Evolutionary conservation across 2,888 invertebrate species (phyloP).

Genomic region (Ypsolopha scabrella): DNA sequence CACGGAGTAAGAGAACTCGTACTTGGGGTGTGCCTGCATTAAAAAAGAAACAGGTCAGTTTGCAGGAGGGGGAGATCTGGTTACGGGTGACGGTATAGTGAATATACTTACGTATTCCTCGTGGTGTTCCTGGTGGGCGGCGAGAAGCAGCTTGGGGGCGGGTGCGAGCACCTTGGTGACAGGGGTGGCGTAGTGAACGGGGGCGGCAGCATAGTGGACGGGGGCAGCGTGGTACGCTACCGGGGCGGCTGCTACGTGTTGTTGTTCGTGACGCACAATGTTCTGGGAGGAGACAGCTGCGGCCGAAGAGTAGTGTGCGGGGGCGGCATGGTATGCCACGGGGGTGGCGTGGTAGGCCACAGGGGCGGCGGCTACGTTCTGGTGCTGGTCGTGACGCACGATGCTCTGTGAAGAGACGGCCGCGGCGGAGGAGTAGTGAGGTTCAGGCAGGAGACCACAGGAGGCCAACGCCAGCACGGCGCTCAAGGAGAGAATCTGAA

Average conservation of each 20-base stretch:
- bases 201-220: constrained; percentile 20
- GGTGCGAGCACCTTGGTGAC: constrained; percentile 17
- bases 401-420: constrained; percentile 41
- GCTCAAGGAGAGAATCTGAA: constrained; percentile 16
- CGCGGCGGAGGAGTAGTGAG: constrained; percentile 6
- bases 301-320: constrained; percentile 5
- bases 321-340: constrained; percentile 20
- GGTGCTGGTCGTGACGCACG: constrained; percentile 26
- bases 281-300: constrained; percentile 36
- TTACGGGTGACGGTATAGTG: background rate
- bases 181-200: constrained; percentile 14
- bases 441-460: constrained; percentile 7
- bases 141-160: background rate
- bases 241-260: background rate
- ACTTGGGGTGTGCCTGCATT: constrained; percentile 48
- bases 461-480: constrained; percentile 21
- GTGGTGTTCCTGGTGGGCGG: constrained; percentile 5
- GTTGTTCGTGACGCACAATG: constrained; percentile 31
- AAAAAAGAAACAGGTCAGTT: background rate
- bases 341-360: constrained; percentile 11
- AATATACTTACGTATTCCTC: constrained; percentile 13
- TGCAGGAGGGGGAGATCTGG: no score
- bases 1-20: constrained; percentile 64
- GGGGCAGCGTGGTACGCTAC: constrained; percentile 10
- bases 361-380: background rate